These are phyloP conservation scores for Montipora sp. DNA, from an alignment of 64 coral and sea anemone genomes.

Conservation along the genomic window DNA sequence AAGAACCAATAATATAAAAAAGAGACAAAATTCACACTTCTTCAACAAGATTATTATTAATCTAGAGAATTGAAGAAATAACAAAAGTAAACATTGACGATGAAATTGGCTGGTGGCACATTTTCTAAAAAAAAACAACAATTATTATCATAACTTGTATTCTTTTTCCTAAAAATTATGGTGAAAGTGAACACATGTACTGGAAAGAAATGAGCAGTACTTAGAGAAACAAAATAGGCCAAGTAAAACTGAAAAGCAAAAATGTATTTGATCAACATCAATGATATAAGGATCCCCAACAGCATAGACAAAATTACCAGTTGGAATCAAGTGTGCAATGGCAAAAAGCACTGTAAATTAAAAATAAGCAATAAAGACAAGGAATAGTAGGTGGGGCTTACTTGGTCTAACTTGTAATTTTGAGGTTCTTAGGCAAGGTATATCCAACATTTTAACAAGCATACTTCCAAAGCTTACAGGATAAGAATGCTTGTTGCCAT, in stretches of 20 bases:
- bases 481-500: not conserved
- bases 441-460: slow-evolving; percentile 27
- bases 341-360: not conserved
- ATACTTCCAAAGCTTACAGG: not conserved
- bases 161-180: too few species aligned
- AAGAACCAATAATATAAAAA: not conserved
- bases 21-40: not conserved
- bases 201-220: not conserved
- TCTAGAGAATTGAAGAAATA: not conserved
- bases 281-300: not conserved
- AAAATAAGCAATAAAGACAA: not conserved
- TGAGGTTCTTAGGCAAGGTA: slow-evolving; percentile 14
- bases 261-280: too few species aligned
- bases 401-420: slow-evolving; percentile 50
- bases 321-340: not conserved
- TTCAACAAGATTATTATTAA: not conserved
- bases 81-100: not conserved
- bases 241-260: too few species aligned
- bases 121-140: not conserved
- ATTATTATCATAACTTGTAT: not conserved
- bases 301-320: not conserved
- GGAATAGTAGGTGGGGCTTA: not conserved
- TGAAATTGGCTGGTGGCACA: not conserved
- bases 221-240: not conserved
- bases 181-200: not conserved